A percentile compares a stretch with the other conserved stretches of the same genome.
Conservation (phyloP, 1,140 invertebrate species). For the Oryctes rhinoceros region DNA sequence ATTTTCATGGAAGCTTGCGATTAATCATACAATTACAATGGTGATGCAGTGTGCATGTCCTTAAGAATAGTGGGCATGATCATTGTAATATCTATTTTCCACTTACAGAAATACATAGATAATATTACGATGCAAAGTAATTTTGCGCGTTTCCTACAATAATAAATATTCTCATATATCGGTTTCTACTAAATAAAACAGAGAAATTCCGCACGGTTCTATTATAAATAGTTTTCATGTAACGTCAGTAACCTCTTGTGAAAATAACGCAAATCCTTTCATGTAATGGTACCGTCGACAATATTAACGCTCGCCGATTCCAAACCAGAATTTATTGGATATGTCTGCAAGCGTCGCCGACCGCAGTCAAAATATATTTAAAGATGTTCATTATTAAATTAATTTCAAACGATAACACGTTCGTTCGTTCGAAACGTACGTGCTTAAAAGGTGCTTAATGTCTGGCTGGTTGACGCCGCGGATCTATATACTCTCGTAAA, state of each 20-base stretch:
- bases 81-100: too few species aligned
- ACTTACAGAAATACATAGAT: too few species aligned
- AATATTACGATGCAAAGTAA: too few species aligned
- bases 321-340: neutral
- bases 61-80: too few species aligned
- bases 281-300: neutral
- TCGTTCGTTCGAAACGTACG: neutral
- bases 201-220: too few species aligned
- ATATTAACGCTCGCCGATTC: neutral
- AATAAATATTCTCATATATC: too few species aligned
- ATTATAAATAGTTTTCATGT: slow-evolving; percentile 11
- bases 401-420: neutral
- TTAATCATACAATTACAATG: too few species aligned
- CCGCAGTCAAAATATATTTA: slow-evolving; percentile 10
- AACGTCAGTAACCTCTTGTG: neutral
- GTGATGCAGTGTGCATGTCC: too few species aligned
- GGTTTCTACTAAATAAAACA: too few species aligned
- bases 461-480: neutral
- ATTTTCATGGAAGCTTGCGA: too few species aligned
- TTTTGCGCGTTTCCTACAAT: too few species aligned
- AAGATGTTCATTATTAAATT: slow-evolving; percentile 19
- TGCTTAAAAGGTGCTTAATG: neutral
- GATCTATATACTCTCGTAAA: neutral
- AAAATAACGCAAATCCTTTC: neutral
- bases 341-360: neutral